A percentile compares a stretch with the other conserved stretches of the same genome.
phyloP scores from a whole-genome alignment of 2,888 invertebrate species.

The Neoaliturus tenellus region DNA sequence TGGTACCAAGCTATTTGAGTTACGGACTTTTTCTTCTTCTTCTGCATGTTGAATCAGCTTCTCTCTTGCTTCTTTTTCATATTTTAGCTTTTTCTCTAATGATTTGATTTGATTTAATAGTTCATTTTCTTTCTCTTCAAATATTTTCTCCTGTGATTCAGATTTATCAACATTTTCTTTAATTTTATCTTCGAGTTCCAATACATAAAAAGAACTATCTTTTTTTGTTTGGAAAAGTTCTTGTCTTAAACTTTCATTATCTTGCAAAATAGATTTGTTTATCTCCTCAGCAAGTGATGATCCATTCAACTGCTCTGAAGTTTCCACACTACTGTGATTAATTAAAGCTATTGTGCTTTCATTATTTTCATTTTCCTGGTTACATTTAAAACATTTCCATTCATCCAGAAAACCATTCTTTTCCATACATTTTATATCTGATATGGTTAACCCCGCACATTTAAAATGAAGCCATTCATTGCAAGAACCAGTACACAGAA shows the following conservation, averaged over 20 bases:
- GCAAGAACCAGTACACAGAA: neutral
- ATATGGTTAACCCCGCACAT: neutral
- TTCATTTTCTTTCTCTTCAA: constrained; percentile 16
- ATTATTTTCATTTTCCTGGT: neutral
- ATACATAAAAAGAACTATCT: constrained; percentile 2
- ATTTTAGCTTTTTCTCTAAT: neutral
- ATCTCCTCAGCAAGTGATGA: constrained; percentile 23
- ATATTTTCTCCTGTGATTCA: constrained; percentile 18
- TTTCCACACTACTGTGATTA: neutral
- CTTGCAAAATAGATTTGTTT: constrained; percentile 11
- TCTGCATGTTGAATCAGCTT: neutral
- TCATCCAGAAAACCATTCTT: neutral
- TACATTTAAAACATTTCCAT: constrained; percentile 17
- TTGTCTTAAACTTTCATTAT: constrained; percentile 15
- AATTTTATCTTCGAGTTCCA: constrained; percentile 14
- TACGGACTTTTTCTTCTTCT: neutral
- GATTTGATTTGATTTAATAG: neutral
- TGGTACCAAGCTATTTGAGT: too few relatives aligned
- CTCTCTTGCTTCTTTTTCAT: neutral
- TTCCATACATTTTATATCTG: constrained; percentile 5
- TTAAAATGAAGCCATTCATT: constrained; percentile 28
- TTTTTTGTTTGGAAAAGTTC: constrained; percentile 2
- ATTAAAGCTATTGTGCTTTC: neutral
- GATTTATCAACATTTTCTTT: neutral
- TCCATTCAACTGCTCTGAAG: neutral